Conservation (phyloP, 2,888 invertebrate species). For the Mechanitis messenoides region DNA sequence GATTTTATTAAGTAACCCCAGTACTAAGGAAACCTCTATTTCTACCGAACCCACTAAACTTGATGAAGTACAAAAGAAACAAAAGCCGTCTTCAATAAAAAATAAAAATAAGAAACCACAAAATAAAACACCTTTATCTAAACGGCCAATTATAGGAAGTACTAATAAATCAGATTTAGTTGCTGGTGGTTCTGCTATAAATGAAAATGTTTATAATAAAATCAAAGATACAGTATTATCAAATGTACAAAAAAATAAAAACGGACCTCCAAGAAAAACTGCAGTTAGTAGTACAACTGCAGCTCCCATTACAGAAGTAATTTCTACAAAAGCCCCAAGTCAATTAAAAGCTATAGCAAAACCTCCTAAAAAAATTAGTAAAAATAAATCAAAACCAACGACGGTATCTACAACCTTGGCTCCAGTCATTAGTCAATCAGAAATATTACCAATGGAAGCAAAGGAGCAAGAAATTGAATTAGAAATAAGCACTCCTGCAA, state of each 20-base stretch:
- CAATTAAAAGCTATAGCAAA: constrained; percentile 50
- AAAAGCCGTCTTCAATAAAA: constrained; percentile 48
- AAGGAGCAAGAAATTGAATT: constrained; percentile 71
- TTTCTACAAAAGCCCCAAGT: constrained; percentile 44
- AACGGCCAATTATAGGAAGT: constrained; percentile 64
- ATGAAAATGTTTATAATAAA: constrained; percentile 75
- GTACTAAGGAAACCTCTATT: constrained; percentile 44
- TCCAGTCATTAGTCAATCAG: constrained; percentile 53
- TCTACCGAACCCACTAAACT: constrained; percentile 63
- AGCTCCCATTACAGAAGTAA: constrained; percentile 45
- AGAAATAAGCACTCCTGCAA: constrained; percentile 65
- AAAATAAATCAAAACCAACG: constrained; percentile 53
- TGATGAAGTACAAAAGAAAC: constrained; percentile 55
- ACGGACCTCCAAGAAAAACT: constrained; percentile 43
- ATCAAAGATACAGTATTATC: constrained; percentile 78
- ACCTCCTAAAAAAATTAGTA: constrained; percentile 60
- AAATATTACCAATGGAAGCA: constrained; percentile 65
- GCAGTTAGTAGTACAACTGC: constrained; percentile 39
- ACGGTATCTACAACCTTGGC: constrained; percentile 37
- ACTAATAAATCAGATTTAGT: constrained; percentile 68
- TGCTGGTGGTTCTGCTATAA: constrained; percentile 67
- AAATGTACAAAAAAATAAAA: constrained; percentile 72
- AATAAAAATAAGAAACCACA: constrained; percentile 60
- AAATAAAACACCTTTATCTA: constrained; percentile 46
- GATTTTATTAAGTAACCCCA: constrained; percentile 80